Percentiles rank a stretch among this genome's conserved stretches.
Conservation (phyloP, 2,888 invertebrate genomes). For the Pecten maximus region DNA sequence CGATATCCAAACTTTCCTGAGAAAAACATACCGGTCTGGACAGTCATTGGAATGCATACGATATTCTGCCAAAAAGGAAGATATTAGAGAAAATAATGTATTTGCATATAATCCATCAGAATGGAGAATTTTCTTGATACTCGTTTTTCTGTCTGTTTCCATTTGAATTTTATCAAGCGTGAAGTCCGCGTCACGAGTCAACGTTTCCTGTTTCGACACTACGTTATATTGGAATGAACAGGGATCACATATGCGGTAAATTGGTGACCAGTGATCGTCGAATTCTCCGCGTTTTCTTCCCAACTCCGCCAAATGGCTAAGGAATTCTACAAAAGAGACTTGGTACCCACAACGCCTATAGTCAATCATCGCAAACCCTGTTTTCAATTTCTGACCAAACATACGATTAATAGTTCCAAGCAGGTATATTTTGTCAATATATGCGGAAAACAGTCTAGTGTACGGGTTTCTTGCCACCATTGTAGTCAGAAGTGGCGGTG, state of each 20-base stretch:
- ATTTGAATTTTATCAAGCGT: conserved; percentile 2
- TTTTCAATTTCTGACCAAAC: conserved; percentile 4
- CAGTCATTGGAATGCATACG: neutral
- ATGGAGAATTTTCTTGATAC: neutral
- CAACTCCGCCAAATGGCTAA: neutral
- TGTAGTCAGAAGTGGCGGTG: neutral
- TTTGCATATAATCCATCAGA: neutral
- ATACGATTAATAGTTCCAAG: neutral
- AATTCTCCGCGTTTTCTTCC: neutral
- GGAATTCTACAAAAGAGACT: neutral
- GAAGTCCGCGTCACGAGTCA: neutral
- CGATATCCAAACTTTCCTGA: neutral
- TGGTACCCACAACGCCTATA: neutral
- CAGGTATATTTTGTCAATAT: conserved; percentile 41
- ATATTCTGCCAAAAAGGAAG: neutral
- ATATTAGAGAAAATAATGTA: neutral
- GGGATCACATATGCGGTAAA: conserved; percentile 5
- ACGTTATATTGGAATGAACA: neutral
- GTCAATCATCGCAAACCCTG: conserved; percentile 10
- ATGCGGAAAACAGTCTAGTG: conserved; percentile 39
- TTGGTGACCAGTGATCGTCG: neutral
- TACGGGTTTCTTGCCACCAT: conserved; percentile 45
- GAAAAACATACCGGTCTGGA: neutral
- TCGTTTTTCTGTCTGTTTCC: neutral
- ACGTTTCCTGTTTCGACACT: neutral